phyloP scores from a whole-genome alignment of 2,888 invertebrate genomes.

The Rhingia campestris region DNA sequence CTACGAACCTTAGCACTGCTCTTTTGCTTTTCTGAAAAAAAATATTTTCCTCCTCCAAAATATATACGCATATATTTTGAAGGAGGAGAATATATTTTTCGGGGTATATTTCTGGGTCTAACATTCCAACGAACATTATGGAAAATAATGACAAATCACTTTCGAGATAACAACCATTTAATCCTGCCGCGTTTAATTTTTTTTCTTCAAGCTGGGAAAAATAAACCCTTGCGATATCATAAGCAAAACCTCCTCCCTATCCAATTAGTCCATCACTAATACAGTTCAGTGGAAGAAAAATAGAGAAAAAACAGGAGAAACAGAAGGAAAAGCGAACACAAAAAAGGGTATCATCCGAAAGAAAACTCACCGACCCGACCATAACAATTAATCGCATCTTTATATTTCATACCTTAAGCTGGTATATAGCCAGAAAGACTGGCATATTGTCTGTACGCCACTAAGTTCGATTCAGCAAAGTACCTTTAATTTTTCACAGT shows the following conservation, averaged over 20 bases:
- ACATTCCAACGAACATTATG: constrained; percentile 68
- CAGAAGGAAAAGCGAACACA: constrained; percentile 10
- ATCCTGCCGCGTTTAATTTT: constrained; percentile 64
- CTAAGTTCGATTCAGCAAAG: background rate
- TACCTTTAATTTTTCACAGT: constrained; percentile 61
- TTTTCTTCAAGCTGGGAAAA: constrained; percentile 19
- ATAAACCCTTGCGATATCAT: constrained; percentile 52
- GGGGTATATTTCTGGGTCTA: constrained; percentile 49
- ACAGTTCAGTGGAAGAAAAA: constrained; percentile 4
- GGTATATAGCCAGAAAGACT: constrained; percentile 29
- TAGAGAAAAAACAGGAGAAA: constrained; percentile 8
- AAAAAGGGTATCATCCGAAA: constrained; percentile 53
- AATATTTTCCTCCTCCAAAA: constrained; percentile 2
- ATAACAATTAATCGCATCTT: constrained; percentile 74
- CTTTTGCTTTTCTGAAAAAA: constrained; percentile 6
- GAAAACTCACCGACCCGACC: constrained; percentile 51
- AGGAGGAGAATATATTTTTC: constrained; percentile 6
- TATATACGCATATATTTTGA: background rate
- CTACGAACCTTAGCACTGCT: background rate
- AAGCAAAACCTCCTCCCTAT: constrained; percentile 37
- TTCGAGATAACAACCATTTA: constrained; percentile 72
- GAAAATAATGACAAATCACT: constrained; percentile 75
- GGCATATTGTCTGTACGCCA: constrained; percentile 11
- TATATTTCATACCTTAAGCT: constrained; percentile 68
- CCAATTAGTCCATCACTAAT: constrained; percentile 64